Base-by-base conservation (phyloP, 2,888 invertebrate genomes). In the Dicycla oo region DNA sequence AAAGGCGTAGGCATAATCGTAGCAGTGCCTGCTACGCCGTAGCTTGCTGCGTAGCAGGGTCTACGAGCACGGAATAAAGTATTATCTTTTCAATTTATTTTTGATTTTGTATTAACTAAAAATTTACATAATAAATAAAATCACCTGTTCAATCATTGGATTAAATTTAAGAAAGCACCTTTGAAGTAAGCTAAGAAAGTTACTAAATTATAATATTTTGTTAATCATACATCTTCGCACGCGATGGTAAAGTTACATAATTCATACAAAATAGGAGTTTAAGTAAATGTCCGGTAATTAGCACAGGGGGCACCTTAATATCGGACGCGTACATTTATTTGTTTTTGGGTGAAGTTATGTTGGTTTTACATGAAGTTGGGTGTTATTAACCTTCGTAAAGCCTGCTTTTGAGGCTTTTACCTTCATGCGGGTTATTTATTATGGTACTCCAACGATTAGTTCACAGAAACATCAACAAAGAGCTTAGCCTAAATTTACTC, bases 231-330 rank as follows among this genome's bases (percentile, higher is more conserved):
- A 45, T 69, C 65, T 53, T 26, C 26, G 20, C 80, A 82, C 80
- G 80, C 80, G 13, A 80, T 0, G 15, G 3, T 6, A 11, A 47
- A 56, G 15, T 43, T 23, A 34, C 18, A 51, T 73, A 66, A 54
- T n/a, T 77, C 51, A 78, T 66, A 78, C 13, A 82, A 78, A 78
- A 79, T 78, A 8, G 43, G 34, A 10, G 20, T 66, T 47, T 57
- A 26, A 45, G 40, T 64, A 68, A 53, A 72, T 40, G 10, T 26
- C 40, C 40, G 23, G 65, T 73, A 73, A 82, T 78, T 73, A 61
- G 64, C 43, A 11, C 3, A 4, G n/a, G 47, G 49, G 47, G 1
- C 45, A 11, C 53, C 53, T 30, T 64, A 15, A 49, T 53, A 47
- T 49, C 23, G 38, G 60, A 53, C 51, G 56, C 30, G 13, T 40